Base-by-base conservation (phyloP, 2,888 invertebrate genomes). In the Xanthorhoe spadicearia region DNA sequence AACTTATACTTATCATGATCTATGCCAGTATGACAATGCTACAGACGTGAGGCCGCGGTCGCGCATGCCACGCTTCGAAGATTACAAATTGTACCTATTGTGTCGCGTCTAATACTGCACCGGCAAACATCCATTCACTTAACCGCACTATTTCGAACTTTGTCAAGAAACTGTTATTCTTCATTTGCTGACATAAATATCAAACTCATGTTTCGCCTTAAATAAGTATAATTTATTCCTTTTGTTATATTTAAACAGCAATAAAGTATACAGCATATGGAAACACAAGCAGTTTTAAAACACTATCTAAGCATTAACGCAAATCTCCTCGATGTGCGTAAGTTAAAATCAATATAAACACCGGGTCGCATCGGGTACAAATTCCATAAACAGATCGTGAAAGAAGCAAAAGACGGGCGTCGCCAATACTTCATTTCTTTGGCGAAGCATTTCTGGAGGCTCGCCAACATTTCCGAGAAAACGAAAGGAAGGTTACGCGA, bases 391-490 rank as follows among this genome's bases (percentile, higher is more conserved):
- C 84, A 86, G 89, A 86, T 86, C 83, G 82, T 79, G 86, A 84
- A 87, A 86, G 83, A 82, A 85, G 84, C 80, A 82, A 83, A 82
- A 83, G 86, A 84, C 86, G 83, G 83, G 81, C 85, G 86, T 86
- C 89, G 85, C 87, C 85, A 83, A 88, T 89, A 85, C 88, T 88
- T 88, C 88, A 89, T 88, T 88, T 90, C 85, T 81, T 86, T 82
- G 86, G 85, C 87, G 86, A 84, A 85, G 83, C 80, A 81, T 76
- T 81, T 78, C 78, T 92, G 92, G 92, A 87, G 32, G 51, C 54
- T 51, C 63, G 91, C 92, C 92, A 92, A 86, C 82, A 82, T 84
- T 92, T 92, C 92, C 91, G 87, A 92, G 92, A 92, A 92, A 85
- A 78, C 80, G 85, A 81, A 83, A 87, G 82, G 92, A 93, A 92